These are phyloP conservation scores for Rhizoglyphus robini DNA, from an alignment of 1,140 invertebrate genomes.

Conservation along the genomic window DNA sequence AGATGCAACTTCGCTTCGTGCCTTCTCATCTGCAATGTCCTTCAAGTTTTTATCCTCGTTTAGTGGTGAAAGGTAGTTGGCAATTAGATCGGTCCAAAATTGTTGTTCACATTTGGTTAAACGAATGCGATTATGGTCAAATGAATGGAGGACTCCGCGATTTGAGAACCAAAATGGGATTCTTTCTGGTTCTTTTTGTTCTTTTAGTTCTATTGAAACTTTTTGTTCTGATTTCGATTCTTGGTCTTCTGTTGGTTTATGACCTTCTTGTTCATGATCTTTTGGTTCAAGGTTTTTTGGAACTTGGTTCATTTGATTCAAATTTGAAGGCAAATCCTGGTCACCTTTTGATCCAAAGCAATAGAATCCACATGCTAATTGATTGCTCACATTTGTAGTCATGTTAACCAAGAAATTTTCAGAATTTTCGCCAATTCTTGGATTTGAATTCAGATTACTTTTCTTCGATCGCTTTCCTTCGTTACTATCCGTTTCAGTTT, in stretches of 20 bases:
- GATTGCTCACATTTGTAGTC: conserved; percentile 69
- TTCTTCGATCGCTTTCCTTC: conserved; percentile 58
- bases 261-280: conserved; percentile 68
- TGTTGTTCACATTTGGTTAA: conserved; percentile 69
- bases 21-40: conserved; percentile 29
- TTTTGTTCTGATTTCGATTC: conserved; percentile 53
- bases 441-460: conserved; percentile 65
- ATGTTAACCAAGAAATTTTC: conserved; percentile 84
- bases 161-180: no score
- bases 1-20: conserved; percentile 25
- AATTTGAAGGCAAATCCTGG: no score
- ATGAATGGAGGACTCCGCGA: no score
- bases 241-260: conserved; percentile 44
- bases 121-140: conserved; percentile 89
- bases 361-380: conserved; percentile 81
- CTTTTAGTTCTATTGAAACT: no score
- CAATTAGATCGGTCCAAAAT: conserved; percentile 85
- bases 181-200: no score
- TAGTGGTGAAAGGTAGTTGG: conserved; percentile 29
- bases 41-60: conserved; percentile 29
- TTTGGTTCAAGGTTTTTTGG: no score
- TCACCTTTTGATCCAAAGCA: conserved; percentile 74
- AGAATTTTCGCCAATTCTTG: conserved; percentile 48
- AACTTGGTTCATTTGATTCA: no score
- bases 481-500: conserved; percentile 42